A percentile compares a stretch with the other conserved stretches of the same genome.
These are phyloP conservation scores for Aphis gossypii DNA, from an alignment of 1,140 invertebrate genomes.

Conservation along the genomic window DNA sequence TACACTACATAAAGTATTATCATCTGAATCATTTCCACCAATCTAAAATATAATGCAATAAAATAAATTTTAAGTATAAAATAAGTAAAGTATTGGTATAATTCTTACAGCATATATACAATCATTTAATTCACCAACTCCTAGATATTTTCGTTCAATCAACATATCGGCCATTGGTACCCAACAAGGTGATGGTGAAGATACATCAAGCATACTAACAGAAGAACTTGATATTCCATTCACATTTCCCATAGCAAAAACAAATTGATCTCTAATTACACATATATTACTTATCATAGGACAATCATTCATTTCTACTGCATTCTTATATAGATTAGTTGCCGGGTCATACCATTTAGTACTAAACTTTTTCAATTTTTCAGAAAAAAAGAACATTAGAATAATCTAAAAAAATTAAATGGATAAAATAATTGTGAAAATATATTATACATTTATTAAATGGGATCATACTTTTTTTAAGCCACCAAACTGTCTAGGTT, in stretches of 20 bases:
- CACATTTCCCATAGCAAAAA: not conserved
- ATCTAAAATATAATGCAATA: not conserved
- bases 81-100: not conserved
- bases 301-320: constrained; percentile 86
- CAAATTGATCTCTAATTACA: constrained; percentile 69
- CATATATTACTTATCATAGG: constrained; percentile 76
- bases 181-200: not conserved
- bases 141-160: not conserved
- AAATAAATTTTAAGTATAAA: not conserved
- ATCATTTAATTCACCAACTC: not conserved
- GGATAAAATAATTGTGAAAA: not conserved
- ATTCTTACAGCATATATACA: not conserved
- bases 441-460: not conserved
- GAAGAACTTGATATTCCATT: not conserved
- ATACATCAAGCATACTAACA: not conserved
- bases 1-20: constrained; percentile 64
- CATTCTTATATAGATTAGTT: constrained; percentile 75
- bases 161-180: not conserved
- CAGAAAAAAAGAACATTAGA: constrained; percentile 92
- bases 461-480: constrained; percentile 27
- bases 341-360: constrained; percentile 91
- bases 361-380: constrained; percentile 91
- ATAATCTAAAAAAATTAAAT: constrained; percentile 69
- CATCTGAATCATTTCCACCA: constrained; percentile 59
- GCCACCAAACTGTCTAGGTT: constrained; percentile 74